Conservation (phyloP, 2,113 vertebrate genomes). For the Leucoraja erinaceus region DNA sequence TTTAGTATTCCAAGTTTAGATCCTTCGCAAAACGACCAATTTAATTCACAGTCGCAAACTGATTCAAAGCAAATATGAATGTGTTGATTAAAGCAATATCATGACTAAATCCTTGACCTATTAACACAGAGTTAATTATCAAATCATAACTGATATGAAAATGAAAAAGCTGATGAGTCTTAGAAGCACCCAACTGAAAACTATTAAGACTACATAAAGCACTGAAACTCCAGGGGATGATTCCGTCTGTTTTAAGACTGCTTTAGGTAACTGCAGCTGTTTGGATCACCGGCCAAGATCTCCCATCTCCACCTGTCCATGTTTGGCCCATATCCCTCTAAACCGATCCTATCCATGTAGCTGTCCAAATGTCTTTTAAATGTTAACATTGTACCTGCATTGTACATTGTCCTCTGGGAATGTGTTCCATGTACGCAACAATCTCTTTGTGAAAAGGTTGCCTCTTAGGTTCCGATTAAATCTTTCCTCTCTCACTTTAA, state of each 20-base stretch:
- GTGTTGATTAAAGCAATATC: not conserved
- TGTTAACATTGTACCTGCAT: no score
- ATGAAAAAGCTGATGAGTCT: not conserved
- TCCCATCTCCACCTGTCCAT: no score
- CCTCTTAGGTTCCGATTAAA: no score
- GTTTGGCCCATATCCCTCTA: no score
- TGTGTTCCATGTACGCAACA: no score
- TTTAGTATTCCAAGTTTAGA: conserved; percentile 25
- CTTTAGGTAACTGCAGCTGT: not conserved
- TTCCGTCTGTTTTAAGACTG: not conserved
- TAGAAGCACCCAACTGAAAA: not conserved
- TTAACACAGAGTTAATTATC: not conserved
- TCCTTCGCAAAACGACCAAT: not conserved
- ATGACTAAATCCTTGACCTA: not conserved
- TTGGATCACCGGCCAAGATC: not conserved
- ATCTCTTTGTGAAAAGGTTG: no score
- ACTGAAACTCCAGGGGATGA: not conserved
- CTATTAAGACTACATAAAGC: not conserved
- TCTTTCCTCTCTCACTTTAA: no score
- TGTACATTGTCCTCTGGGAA: no score
- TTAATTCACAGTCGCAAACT: not conserved
- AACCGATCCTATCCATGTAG: no score
- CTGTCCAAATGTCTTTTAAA: no score
- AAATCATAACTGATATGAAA: not conserved
- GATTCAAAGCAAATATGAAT: not conserved